Conservation (phyloP, 2,113 vertebrate genomes). For the Furnarius figulus region DNA sequence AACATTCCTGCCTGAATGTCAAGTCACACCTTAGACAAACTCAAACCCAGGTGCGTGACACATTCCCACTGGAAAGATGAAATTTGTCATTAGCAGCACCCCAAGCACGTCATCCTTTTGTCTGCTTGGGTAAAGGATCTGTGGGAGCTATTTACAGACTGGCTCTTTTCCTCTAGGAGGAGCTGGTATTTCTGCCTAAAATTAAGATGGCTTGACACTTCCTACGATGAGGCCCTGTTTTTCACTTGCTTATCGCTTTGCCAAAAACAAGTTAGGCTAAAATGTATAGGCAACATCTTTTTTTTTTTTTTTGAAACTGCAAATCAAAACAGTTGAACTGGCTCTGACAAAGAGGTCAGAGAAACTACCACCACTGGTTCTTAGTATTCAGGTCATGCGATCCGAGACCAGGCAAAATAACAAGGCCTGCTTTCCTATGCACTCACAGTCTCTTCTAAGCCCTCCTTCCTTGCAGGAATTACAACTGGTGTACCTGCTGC, state of each 20-base stretch:
- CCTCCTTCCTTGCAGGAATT: not conserved
- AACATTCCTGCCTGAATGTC: not conserved
- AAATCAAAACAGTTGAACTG: not conserved
- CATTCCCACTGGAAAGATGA: not conserved
- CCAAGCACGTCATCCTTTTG: slow-evolving; percentile 50
- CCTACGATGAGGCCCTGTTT: slow-evolving; percentile 58
- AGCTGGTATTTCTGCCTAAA: slow-evolving; percentile 69
- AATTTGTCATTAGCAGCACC: slow-evolving; percentile 7
- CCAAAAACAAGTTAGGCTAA: slow-evolving; percentile 53
- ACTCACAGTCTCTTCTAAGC: not conserved
- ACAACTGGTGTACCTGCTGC: not conserved
- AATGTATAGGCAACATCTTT: slow-evolving; percentile 28
- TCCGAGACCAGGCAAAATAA: not conserved
- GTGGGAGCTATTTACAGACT: slow-evolving; percentile 48
- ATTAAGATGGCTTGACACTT: slow-evolving; percentile 66
- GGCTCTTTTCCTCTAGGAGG: slow-evolving; percentile 63
- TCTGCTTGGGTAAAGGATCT: slow-evolving; percentile 51
- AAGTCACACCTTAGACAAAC: not conserved
- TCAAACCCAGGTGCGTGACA: not conserved
- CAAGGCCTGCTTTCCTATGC: not conserved
- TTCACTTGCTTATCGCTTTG: slow-evolving; percentile 54
- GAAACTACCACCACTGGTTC: not conserved
- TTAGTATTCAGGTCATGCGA: not conserved
- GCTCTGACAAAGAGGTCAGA: not conserved
- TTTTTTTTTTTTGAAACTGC: not conserved